phyloP scores from a whole-genome alignment of 1,140 invertebrate genomes.

The Cheumatopsyche charites region DNA sequence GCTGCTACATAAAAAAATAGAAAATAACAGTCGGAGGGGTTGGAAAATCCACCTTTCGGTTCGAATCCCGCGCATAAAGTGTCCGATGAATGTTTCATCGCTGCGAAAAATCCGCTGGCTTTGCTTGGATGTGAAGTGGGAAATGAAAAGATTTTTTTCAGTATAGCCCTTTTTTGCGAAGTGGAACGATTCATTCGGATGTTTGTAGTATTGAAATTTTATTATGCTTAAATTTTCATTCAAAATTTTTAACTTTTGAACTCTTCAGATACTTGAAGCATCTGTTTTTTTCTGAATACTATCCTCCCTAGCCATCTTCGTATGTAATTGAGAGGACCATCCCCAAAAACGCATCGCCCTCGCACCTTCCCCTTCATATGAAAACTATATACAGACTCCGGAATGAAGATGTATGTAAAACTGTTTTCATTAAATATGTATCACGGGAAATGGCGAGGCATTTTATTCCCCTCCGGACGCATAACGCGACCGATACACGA shows the following conservation, averaged over 20 bases:
- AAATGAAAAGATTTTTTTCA: constrained; percentile 21
- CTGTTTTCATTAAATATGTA: constrained; percentile 47
- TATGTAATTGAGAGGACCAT: constrained; percentile 26
- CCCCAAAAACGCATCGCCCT: constrained; percentile 9
- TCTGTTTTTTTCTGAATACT: no score
- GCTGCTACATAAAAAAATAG: not conserved
- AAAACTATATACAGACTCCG: constrained; percentile 34
- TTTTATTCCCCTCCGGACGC: constrained; percentile 38
- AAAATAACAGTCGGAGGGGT: not conserved
- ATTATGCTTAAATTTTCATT: no score
- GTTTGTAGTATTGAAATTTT: no score
- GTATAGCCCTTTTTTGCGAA: no score
- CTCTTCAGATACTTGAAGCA: no score
- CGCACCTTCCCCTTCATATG: no score
- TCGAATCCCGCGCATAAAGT: constrained; percentile 20
- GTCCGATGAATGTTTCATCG: constrained; percentile 20
- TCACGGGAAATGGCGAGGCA: constrained; percentile 39
- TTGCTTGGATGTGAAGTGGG: constrained; percentile 3
- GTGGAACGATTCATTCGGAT: no score
- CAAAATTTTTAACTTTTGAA: no score
- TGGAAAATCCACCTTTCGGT: constrained; percentile 1
- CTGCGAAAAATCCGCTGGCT: constrained; percentile 10
- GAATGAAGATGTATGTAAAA: constrained; percentile 47
- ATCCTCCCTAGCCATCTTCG: not conserved
- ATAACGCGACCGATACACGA: constrained; percentile 30